Evolutionary conservation across 2,113 vertebrate genomes (phyloP), one percentile per base, ranked within the genome.

Genomic region (Gadus macrocephalus): DNA sequence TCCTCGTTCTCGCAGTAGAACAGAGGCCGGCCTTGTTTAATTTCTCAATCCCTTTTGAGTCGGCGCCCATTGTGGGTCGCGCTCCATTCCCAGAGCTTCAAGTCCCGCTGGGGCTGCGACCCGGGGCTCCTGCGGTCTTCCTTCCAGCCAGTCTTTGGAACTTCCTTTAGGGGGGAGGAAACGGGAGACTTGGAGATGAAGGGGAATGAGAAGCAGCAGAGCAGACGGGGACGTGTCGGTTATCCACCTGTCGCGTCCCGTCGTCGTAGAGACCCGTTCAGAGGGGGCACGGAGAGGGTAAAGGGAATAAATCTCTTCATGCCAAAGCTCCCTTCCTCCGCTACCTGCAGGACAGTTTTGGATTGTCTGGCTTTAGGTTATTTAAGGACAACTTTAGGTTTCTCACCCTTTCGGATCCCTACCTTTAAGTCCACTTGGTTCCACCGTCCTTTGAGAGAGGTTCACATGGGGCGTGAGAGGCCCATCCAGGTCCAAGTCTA

Each of bases 11-110:
- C 42, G 42, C 42, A 49, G 11, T 12, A 73, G 63, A 78, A 66
- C 42, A 28, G 62, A 77, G 67, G 77, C 70, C 53, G 63, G 25
- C 59, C 55, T n/a, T 35, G 56, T 73, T 79, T 78, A 56, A 64
- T 73, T 78, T 49, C 42, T 71, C 42, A 73, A 68, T 77, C 28
- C 67, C 67, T 25, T 20, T 31, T 73, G 73, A 82, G 78, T 86
- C 79, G 77, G 79, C 35, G 70, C 67, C 79, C 73, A 75, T 74
- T 55, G n/a, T 3, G 9, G 60, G 68, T 72, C 83, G 77, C 6
- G 7, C 61, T 84, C 68, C 73, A 79, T 85, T 82, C 71, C 71
- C 59, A 75, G 79, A 86, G 82, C 70, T 68, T 69, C 35, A 79
- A 88, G 81, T 81, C 69, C 77, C 42, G 3, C 31, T 17, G 63